phyloP scores from a whole-genome alignment of 2,797 vertebrate species.

The Salmo trutta region DNA sequence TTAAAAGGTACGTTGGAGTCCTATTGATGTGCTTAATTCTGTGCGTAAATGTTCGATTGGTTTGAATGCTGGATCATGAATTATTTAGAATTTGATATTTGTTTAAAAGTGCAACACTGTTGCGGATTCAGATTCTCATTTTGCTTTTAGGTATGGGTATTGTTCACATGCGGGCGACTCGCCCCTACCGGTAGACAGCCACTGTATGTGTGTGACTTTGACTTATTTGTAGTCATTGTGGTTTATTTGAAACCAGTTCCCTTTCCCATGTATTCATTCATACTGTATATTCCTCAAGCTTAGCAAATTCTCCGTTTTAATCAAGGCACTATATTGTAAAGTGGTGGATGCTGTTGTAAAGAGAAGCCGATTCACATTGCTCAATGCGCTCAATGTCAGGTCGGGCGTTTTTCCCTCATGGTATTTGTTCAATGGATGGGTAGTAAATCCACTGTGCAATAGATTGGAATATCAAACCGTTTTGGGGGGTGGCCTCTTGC shows the following conservation, averaged over 20 bases:
- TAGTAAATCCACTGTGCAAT: constrained; percentile 22
- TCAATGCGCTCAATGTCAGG: constrained; percentile 72
- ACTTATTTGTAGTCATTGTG: constrained; percentile 2
- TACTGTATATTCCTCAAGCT: neutral
- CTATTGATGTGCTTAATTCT: neutral
- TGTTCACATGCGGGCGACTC: constrained; percentile 69
- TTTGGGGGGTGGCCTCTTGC: neutral
- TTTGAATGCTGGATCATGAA: neutral
- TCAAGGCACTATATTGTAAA: neutral
- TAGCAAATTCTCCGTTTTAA: neutral
- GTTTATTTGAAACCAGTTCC: neutral
- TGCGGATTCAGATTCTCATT: constrained; percentile 14
- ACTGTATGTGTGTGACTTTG: constrained; percentile 61
- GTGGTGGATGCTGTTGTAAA: constrained; percentile 1
- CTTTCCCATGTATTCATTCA: neutral
- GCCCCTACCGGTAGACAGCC: constrained; percentile 42
- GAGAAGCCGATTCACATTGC: constrained; percentile 23
- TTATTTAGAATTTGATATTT: neutral
- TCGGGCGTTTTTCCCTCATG: constrained; percentile 60
- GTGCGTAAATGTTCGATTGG: neutral
- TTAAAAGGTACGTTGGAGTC: constrained; percentile 59
- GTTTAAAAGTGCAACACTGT: neutral
- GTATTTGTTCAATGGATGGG: constrained; percentile 62
- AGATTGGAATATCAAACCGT: neutral
- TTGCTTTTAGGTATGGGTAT: constrained; percentile 45